These are phyloP conservation scores for Geococcyx californianus DNA, from an alignment of 2,113 vertebrate species.

Conservation along the genomic window DNA sequence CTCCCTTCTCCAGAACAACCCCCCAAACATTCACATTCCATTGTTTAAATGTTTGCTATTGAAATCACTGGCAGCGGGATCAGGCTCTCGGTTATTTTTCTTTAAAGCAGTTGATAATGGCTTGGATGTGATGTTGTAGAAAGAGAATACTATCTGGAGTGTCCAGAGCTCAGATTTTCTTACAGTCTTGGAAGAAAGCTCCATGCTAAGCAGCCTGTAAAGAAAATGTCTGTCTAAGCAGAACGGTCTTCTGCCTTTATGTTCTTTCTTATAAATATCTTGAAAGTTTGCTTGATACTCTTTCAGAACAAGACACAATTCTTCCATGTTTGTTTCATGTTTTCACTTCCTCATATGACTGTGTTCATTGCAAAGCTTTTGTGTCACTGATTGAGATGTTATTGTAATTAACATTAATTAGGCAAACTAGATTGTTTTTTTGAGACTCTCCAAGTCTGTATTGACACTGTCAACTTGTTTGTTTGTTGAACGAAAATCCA, in stretches of 20 bases:
- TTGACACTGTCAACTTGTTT: conserved; percentile 59
- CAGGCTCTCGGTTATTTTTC: background rate
- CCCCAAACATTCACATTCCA: background rate
- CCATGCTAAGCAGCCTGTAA: background rate
- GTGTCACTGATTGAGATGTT: conserved; percentile 64
- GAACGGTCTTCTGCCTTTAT: background rate
- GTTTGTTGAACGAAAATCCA: conserved; percentile 39
- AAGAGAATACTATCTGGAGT: conserved; percentile 36
- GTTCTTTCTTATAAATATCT: conserved; percentile 5
- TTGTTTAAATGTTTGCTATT: background rate
- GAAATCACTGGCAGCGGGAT: background rate
- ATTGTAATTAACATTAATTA: conserved; percentile 70
- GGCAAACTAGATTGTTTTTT: conserved; percentile 61
- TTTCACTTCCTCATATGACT: conserved; percentile 58
- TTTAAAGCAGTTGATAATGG: conserved; percentile 14
- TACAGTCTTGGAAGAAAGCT: conserved; percentile 25
- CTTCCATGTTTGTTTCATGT: conserved; percentile 51
- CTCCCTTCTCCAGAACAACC: background rate
- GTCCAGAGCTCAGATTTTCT: conserved; percentile 2
- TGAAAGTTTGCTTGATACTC: conserved; percentile 39
- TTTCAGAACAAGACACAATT: background rate
- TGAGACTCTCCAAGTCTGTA: conserved; percentile 42
- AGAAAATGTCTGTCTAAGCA: conserved; percentile 21
- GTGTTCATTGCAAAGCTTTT: conserved; percentile 56
- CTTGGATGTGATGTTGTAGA: conserved; percentile 27